Conservation (phyloP, 2,888 invertebrate species). For the Tridacna crocea region DNA sequence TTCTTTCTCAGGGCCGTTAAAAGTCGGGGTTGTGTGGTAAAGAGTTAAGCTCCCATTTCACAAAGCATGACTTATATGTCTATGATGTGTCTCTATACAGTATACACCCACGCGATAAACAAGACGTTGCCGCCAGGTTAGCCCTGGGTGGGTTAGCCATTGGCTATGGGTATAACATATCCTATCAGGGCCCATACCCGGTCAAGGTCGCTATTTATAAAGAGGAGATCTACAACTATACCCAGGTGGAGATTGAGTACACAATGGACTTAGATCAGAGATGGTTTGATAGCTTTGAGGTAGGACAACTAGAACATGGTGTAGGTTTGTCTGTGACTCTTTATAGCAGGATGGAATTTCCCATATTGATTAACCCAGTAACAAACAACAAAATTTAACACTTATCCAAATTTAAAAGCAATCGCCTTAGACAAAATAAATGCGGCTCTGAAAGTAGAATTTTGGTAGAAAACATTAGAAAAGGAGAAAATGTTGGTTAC, state of each 20-base stretch:
- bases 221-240: conserved; percentile 36
- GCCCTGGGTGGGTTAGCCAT: conserved; percentile 69
- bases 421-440: background rate
- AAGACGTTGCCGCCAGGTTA: conserved; percentile 74
- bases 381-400: background rate
- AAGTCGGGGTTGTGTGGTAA: too few species aligned
- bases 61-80: too few species aligned
- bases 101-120: conserved; percentile 75
- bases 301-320: conserved; percentile 22
- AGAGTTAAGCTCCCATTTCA: too few species aligned
- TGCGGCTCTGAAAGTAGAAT: background rate
- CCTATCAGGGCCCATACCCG: conserved; percentile 75
- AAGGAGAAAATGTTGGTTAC: background rate
- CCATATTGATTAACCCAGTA: too few species aligned
- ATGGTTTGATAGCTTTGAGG: conserved; percentile 61
- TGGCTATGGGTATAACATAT: conserved; percentile 67
- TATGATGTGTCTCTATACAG: conserved; percentile 35
- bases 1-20: too few species aligned
- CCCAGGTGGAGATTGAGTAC: conserved; percentile 39
- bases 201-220: conserved; percentile 25
- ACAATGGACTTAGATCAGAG: conserved; percentile 40
- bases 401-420: background rate
- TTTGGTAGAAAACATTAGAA: background rate
- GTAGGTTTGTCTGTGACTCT: background rate
- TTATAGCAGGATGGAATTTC: too few species aligned